Percentiles rank a stretch among this genome's conserved stretches.
These are phyloP conservation scores for Acromyrmex heyeri DNA, from an alignment of 1,140 invertebrate genomes.

Conservation along the genomic window DNA sequence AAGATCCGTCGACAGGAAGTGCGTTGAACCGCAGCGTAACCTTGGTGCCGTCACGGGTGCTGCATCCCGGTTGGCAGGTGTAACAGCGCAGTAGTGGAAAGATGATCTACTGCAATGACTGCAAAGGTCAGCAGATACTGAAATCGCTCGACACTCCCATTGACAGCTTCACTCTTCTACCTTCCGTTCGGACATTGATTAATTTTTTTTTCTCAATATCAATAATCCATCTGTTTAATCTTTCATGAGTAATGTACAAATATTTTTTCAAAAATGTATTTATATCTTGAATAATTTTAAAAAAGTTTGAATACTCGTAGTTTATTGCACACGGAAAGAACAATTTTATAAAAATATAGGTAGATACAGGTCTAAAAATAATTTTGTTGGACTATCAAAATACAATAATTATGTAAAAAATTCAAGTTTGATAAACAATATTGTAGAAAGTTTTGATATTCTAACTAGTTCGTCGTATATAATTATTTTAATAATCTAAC, in stretches of 20 bases:
- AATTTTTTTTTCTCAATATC: not conserved
- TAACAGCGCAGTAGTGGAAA: constrained; percentile 69
- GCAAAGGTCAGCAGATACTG: constrained; percentile 45
- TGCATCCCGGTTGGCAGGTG: constrained; percentile 84
- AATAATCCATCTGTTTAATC: not conserved
- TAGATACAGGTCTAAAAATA: too few relatives aligned
- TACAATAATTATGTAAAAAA: too few relatives aligned
- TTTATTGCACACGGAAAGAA: not conserved
- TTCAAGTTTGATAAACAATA: too few relatives aligned
- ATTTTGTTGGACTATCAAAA: too few relatives aligned
- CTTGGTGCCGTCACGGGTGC: constrained; percentile 84
- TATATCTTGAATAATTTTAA: not conserved
- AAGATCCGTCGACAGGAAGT: constrained; percentile 80
- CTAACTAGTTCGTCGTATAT: too few relatives aligned
- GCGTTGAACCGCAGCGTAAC: constrained; percentile 85
- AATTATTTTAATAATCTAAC: too few relatives aligned
- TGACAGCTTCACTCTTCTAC: constrained; percentile 9
- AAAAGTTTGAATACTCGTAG: not conserved
- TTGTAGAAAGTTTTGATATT: too few relatives aligned
- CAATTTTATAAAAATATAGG: too few relatives aligned
- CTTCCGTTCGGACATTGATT: not conserved
- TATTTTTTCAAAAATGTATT: not conserved
- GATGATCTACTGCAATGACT: constrained; percentile 56
- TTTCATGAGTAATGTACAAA: not conserved
- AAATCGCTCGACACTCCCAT: constrained; percentile 40